These are phyloP conservation scores for Zhuqinia jingwanae DNA, from an alignment of 2,888 invertebrate species.

Conservation along the genomic window DNA sequence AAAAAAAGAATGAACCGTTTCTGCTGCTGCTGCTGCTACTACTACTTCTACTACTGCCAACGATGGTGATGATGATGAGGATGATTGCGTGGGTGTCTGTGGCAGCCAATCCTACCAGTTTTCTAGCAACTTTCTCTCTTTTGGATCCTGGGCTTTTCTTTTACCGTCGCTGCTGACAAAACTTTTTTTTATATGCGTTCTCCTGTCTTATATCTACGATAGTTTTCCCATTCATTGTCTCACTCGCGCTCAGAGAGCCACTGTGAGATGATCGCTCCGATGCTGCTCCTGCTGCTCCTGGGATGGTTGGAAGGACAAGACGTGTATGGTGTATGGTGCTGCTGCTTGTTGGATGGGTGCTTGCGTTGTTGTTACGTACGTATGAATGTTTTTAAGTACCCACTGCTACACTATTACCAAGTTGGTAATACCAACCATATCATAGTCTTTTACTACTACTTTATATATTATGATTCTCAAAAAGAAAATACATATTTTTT, in stretches of 20 bases:
- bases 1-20: not conserved
- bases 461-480: too few relatives aligned
- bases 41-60: slow-evolving; percentile 20
- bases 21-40: slow-evolving; percentile 39
- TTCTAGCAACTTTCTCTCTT: slow-evolving; percentile 63
- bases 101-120: slow-evolving; percentile 74
- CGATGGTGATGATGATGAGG: slow-evolving; percentile 46
- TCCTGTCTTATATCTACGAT: slow-evolving; percentile 36
- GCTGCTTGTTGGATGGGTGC: too few relatives aligned
- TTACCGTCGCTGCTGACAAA: slow-evolving; percentile 1
- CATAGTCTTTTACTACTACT: too few relatives aligned
- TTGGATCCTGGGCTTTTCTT: slow-evolving; percentile 22
- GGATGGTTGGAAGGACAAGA: too few relatives aligned
- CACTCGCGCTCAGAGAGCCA: slow-evolving; percentile 23
- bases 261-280: slow-evolving; percentile 33
- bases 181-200: slow-evolving; percentile 13
- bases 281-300: too few relatives aligned
- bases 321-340: too few relatives aligned
- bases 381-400: too few relatives aligned
- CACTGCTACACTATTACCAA: too few relatives aligned
- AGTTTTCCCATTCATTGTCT: slow-evolving; percentile 42
- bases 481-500: too few relatives aligned
- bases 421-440: too few relatives aligned
- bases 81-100: slow-evolving; percentile 77
- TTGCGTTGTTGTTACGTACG: too few relatives aligned